Evolutionary conservation across 2,113 vertebrate species (phyloP).

Genomic region (Leucosticte australis): DNA sequence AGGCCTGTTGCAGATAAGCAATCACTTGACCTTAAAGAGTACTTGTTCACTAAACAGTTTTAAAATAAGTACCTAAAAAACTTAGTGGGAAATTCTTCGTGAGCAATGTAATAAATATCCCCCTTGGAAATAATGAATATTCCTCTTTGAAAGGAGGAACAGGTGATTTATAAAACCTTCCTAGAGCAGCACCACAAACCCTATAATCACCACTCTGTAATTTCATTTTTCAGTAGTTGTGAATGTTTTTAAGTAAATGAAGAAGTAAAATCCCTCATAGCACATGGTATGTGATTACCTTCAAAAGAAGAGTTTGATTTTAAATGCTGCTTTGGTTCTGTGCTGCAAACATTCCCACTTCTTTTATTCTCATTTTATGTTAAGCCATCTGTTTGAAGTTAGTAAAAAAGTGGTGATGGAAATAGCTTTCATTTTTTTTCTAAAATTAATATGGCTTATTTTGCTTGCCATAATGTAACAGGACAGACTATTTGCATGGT

Average conservation of each 20-base stretch:
- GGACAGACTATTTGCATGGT: background rate
- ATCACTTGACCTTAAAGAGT: background rate
- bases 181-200: background rate
- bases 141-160: background rate
- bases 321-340: background rate
- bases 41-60: background rate
- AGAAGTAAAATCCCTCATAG: background rate
- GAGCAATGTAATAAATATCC: background rate
- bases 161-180: background rate
- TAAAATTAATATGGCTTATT: background rate
- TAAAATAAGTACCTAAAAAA: background rate
- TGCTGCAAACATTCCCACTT: background rate
- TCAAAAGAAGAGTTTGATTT: background rate
- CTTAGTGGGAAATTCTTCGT: background rate
- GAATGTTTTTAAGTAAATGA: background rate
- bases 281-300: background rate
- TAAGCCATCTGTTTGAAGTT: background rate
- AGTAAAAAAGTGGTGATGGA: background rate
- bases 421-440: background rate
- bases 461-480: background rate
- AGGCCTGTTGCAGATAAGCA: background rate
- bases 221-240: background rate
- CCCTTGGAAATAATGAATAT: background rate
- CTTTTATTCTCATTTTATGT: background rate
- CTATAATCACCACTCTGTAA: background rate